Evolutionary conservation across 2,797 vertebrate genomes (phyloP), one percentile per base, ranked within the genome.

Genomic region (Phoeniculus purpureus): DNA sequence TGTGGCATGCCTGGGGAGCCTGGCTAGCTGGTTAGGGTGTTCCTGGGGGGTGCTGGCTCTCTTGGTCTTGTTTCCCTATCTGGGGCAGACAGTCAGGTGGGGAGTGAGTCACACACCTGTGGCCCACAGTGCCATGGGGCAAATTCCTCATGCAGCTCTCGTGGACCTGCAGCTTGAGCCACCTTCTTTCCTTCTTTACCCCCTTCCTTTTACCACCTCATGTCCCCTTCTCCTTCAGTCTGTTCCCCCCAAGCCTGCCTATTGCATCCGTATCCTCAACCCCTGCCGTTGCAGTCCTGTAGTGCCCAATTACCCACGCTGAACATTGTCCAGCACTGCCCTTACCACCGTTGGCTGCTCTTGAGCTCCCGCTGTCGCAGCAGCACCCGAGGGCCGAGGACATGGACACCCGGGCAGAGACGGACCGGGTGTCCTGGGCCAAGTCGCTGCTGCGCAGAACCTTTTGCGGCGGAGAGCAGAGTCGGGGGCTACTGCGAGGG

Each of bases 1-100:
- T 61, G 52, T 2, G 2, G 32, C 4, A 4, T 56, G 68, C 23
- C 7, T 0, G 0, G 45, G 34, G 34, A 67, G 27, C 58, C 62
- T 64, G 74, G 82, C 75, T 79, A 59, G 56, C 19, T 52, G 52
- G 19, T 16, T 65, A 15, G 29, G 27, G 18, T 65, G 48, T 31
- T 92, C 12, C 25, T 2, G 1, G 27, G 55, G 15, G n/a, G 5
- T 72, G 29, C 80, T 40, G 6, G 66, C 75, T 88, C 54, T 86
- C 1, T 0, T 64, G 81, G 78, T 7, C 21, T 50, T 29, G 20
- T 73, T 79, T 73, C 40, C 26, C 34, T 90, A 3, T 73, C 64
- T 81, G 50, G 48, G 62, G 22, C 85, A 89, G 79, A 14, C 65
- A 51, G 68, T 64, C 7, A 2, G 59, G 55, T 75, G 43, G 7